Evolutionary conservation across 2,113 vertebrate species (phyloP), one percentile per base, ranked within the genome.

Genomic region (Girardinichthys multiradiatus): DNA sequence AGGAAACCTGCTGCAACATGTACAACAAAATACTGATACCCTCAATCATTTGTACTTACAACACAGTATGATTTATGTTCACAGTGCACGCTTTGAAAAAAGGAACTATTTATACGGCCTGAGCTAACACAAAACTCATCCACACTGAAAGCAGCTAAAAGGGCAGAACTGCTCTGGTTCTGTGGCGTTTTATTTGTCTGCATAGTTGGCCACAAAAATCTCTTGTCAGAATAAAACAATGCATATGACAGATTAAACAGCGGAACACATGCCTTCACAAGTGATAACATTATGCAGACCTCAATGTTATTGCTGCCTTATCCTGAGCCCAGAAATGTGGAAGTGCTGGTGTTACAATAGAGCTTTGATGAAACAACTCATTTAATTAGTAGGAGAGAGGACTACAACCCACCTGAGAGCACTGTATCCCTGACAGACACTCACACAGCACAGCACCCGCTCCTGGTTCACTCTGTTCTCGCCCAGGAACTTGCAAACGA

Each of bases 401-500:
- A 74, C 2, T 9, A 45, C 7, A 28, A 90, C 96, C 88, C 89
- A 98, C 98, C 97, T 96, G 61, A 98, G 94, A 0, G 98, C 98
- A 0, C 97, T 98, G 93, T 99, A 99, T 0, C 98, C 98, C 89
- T 99, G 98, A 90, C 97, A 99, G 77, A 99, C 93, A 0, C 98
- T 99, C 88, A 98, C 96, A 0, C 96, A 97, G 84, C 98, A 98
- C 80, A 99, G 91, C 21, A 99, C 98, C 57, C 94, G 90, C 45
- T 99, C 98, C 91, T 99, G 98, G 92, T 99, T 99, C 31, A 85
- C 87, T 61, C 89, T 94, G 80, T 89, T 96, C 92, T 99, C 98
- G 2, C 98, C 98, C 87, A 99, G 84, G 83, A 97, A 99, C 82
- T 99, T 99, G 85, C 98, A 99, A 12, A 99, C 98, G 0, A 99